Percentiles rank a stretch among this genome's conserved stretches.
Evolutionary conservation across 2,888 invertebrate genomes (phyloP).

Genomic region (Callosobruchus maculatus): DNA sequence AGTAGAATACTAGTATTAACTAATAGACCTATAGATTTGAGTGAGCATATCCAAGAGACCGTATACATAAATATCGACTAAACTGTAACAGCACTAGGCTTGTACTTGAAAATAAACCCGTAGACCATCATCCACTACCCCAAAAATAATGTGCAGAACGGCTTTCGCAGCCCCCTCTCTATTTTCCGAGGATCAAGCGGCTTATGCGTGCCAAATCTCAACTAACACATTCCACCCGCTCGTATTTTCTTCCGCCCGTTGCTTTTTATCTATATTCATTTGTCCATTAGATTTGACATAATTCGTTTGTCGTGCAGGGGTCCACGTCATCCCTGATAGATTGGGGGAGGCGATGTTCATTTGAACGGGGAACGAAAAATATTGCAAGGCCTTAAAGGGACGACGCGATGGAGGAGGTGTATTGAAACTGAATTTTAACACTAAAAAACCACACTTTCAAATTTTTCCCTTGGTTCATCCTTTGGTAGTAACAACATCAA

Average conservation of each 20-base stretch:
- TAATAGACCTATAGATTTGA: too few relatives aligned
- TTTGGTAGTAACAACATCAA: too few relatives aligned
- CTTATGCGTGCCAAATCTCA: conserved; percentile 21
- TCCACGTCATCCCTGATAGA: neutral
- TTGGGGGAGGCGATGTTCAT: neutral
- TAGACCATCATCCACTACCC: neutral
- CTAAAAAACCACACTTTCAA: too few relatives aligned
- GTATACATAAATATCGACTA: too few relatives aligned
- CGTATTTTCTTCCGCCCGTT: conserved; percentile 17
- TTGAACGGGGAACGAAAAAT: neutral
- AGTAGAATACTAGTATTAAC: too few relatives aligned
- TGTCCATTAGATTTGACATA: conserved; percentile 34
- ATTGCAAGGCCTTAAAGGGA: neutral
- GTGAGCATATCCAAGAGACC: too few relatives aligned
- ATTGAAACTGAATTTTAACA: too few relatives aligned
- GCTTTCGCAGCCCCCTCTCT: conserved; percentile 5
- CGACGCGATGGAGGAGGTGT: neutral
- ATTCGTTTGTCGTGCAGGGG: conserved; percentile 27
- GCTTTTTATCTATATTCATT: conserved; percentile 31
- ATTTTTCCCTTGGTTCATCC: too few relatives aligned
- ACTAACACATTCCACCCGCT: conserved; percentile 17
- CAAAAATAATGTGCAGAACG: neutral
- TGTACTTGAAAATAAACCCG: neutral
- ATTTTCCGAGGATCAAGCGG: conserved; percentile 19
- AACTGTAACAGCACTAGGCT: neutral